Base-by-base conservation (phyloP, 2,113 vertebrate species). In the Nerophis ophidion region DNA sequence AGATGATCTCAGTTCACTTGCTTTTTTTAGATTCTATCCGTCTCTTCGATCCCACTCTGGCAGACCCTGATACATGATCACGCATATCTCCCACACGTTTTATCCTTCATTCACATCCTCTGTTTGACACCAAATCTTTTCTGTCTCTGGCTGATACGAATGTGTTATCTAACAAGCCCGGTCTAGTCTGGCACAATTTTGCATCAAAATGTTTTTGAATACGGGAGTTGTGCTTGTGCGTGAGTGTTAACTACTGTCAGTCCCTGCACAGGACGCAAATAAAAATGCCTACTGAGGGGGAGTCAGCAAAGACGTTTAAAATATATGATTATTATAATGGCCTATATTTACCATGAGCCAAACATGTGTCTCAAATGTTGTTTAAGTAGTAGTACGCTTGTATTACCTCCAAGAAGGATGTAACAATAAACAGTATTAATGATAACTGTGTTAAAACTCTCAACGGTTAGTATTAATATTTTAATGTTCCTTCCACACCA, bases 251-350 rank as follows among this genome's bases (percentile, higher is more conserved):
- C 60, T 66, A 1, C 50, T 59, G 61, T 48, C 70, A 70, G 56
- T 53, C 62, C 62, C 67, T n/a, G 56, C 45, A 70, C 55, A 42
- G 56, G 48, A 70, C 55, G 45, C 26, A 1, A 19, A 48, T 38
- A 57, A 61, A 60, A 70, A 74, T 57, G 60, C 59, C 57, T 74
- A 46, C 57, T 55, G n/a, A 69, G 45, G 13, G 38, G 44, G 19
- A 74, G 65, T 70, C 59, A 68, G 70, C 71, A 51, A 58, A 53
- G 66, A 74, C 61, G 75, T 72, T 68, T 48, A 61, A 56, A 71
- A 74, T 70, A 71, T 70, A 75, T 60, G 73, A 77, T 71, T 70
- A 71, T 71, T 35, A 65, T 67, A 77, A 81, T 75, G 65, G 63
- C 77, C 49, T 73, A 48, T 68, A 60, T 77, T 78, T 70, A 69